phyloP scores from a whole-genome alignment of 2,888 invertebrate genomes.

The Crossocerus cetratus region DNA sequence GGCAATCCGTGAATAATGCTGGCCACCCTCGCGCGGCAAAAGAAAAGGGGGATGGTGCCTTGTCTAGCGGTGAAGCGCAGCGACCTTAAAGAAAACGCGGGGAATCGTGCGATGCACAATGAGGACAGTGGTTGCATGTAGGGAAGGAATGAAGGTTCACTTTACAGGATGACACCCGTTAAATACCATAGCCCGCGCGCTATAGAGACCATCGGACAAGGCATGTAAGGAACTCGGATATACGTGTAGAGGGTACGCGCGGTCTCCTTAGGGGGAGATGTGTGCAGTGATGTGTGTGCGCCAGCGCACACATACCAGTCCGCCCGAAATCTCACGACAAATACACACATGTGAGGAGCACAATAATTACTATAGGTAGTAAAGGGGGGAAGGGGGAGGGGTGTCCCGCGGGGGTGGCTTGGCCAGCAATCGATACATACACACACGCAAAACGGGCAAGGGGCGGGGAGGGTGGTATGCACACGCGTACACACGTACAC shows the following conservation, averaged over 20 bases:
- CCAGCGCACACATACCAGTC: conserved; percentile 60
- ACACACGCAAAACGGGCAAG: conserved; percentile 61
- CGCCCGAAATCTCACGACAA: conserved; percentile 71
- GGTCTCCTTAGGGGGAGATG: conserved; percentile 3
- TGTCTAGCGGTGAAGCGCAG: neutral
- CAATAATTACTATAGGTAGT: conserved; percentile 73
- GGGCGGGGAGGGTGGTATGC: conserved; percentile 14
- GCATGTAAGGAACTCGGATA: conserved; percentile 68
- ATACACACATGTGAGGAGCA: conserved; percentile 73
- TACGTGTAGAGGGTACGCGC: conserved; percentile 43
- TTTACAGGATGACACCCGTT: conserved; percentile 71
- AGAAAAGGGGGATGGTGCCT: conserved; percentile 19
- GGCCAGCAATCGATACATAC: conserved; percentile 76
- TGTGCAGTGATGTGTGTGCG: conserved; percentile 19
- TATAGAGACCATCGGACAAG: conserved; percentile 69
- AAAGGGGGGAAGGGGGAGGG: too few relatives aligned
- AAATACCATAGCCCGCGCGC: conserved; percentile 62
- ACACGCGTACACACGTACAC: conserved; percentile 36
- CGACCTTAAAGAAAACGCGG: conserved; percentile 18
- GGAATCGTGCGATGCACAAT: conserved; percentile 14
- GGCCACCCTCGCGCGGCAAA: neutral
- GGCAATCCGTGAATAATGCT: neutral
- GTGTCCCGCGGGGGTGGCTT: conserved; percentile 65
- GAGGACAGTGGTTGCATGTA: conserved; percentile 9
- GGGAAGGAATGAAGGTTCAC: conserved; percentile 42